Evolutionary conservation across 64 coral and sea anemone species (phyloP).

Genomic region (Actinia equina): DNA sequence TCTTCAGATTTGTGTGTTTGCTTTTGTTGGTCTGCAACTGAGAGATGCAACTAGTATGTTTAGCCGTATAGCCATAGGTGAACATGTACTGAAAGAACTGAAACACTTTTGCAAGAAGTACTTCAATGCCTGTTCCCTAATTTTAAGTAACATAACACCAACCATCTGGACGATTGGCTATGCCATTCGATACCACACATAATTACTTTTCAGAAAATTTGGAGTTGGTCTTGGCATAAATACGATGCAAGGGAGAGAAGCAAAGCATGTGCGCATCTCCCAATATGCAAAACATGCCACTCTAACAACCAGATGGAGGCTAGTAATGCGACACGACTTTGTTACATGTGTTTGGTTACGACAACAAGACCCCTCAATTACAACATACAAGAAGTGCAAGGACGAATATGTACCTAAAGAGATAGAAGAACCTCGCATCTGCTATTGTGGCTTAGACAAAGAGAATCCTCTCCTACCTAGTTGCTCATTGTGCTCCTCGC

Average conservation of each 20-base stretch:
- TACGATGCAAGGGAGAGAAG: conserved; percentile 62
- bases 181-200: conserved; percentile 50
- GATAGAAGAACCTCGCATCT: too few relatives aligned
- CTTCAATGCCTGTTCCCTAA: conserved; percentile 58
- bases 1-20: conserved; percentile 34
- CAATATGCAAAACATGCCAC: conserved; percentile 74
- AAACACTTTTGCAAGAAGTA: conserved; percentile 45
- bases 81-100: conserved; percentile 40
- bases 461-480: too few relatives aligned
- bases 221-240: conserved; percentile 56
- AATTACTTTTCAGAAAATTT: conserved; percentile 50
- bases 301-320: conserved; percentile 45
- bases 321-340: conserved; percentile 65
- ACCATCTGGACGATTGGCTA: conserved; percentile 67
- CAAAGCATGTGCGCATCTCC: conserved; percentile 54
- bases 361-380: conserved; percentile 44
- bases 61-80: conserved; percentile 33
- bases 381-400: too few relatives aligned
- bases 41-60: conserved; percentile 55
- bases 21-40: conserved; percentile 55
- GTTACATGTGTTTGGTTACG: conserved; percentile 62
- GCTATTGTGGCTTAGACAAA: too few relatives aligned
- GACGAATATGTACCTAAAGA: too few relatives aligned
- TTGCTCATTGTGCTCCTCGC: too few relatives aligned
- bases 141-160: conserved; percentile 50